A percentile compares a stretch with the other conserved stretches of the same genome.
Evolutionary conservation across 2,797 vertebrate genomes (phyloP).

Genomic region (Perodicticus potto): DNA sequence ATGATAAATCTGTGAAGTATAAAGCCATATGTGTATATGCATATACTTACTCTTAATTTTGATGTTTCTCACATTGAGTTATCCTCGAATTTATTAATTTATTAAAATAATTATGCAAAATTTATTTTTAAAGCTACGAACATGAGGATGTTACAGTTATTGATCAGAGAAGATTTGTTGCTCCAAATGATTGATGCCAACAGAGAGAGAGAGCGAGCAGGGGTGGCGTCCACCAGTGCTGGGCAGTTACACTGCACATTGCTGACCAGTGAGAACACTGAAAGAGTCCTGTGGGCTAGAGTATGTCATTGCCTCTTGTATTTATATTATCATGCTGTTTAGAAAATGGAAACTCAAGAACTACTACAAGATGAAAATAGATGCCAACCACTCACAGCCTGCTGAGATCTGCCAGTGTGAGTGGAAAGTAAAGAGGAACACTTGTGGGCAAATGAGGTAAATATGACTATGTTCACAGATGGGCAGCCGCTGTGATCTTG

Average conservation of each 20-base stretch:
- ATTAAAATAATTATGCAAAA: neutral
- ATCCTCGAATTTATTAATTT: neutral
- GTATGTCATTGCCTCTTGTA: conserved; percentile 46
- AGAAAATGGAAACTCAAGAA: conserved; percentile 70
- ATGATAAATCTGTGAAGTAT: neutral
- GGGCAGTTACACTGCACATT: conserved; percentile 38
- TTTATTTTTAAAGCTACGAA: conserved; percentile 12
- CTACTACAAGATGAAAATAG: conserved; percentile 70
- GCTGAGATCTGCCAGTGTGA: conserved; percentile 68
- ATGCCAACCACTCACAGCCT: conserved; percentile 64
- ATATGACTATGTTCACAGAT: conserved; percentile 65
- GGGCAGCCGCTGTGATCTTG: conserved; percentile 59
- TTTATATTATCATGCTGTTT: conserved; percentile 60
- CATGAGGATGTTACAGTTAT: neutral
- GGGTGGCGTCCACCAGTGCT: neutral
- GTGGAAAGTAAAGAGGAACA: conserved; percentile 54
- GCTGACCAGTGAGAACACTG: neutral
- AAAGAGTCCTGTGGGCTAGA: neutral
- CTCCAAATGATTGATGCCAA: neutral
- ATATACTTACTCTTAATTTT: neutral
- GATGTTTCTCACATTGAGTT: neutral
- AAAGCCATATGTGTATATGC: neutral
- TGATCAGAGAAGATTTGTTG: neutral
- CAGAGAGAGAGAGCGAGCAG: neutral
- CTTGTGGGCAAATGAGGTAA: conserved; percentile 70